phyloP scores from a whole-genome alignment of 2,797 vertebrate species.

The Simalia tracyae region DNA sequence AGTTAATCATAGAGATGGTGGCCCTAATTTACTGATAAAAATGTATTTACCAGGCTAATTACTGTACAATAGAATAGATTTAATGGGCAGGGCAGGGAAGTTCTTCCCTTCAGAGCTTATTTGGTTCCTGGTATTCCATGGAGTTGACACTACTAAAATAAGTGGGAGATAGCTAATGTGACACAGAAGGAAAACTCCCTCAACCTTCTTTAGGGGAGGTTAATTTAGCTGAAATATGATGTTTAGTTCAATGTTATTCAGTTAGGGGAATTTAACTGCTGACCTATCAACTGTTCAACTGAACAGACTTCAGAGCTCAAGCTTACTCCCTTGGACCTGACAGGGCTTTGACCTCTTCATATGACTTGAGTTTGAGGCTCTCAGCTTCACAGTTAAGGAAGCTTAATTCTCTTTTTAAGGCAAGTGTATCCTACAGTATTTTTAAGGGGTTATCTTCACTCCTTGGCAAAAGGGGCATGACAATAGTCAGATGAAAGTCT shows the following conservation, averaged over 20 bases:
- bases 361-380: background rate
- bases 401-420: background rate
- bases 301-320: background rate
- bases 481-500: background rate
- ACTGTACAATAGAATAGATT: background rate
- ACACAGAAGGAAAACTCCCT: background rate
- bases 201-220: background rate
- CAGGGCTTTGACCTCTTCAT: background rate
- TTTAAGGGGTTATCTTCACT: background rate
- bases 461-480: background rate
- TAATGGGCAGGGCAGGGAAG: background rate
- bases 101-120: background rate
- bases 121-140: background rate
- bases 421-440: background rate
- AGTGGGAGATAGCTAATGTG: background rate
- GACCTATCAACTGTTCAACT: background rate
- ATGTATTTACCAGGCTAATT: background rate
- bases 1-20: background rate
- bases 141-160: background rate
- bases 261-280: background rate
- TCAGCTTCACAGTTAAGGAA: background rate
- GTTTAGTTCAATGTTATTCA: background rate
- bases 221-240: background rate
- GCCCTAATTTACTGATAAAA: background rate
- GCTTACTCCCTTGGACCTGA: background rate